These are phyloP conservation scores for Melitaea athalia DNA, from an alignment of 2,888 invertebrate genomes.

Conservation along the genomic window DNA sequence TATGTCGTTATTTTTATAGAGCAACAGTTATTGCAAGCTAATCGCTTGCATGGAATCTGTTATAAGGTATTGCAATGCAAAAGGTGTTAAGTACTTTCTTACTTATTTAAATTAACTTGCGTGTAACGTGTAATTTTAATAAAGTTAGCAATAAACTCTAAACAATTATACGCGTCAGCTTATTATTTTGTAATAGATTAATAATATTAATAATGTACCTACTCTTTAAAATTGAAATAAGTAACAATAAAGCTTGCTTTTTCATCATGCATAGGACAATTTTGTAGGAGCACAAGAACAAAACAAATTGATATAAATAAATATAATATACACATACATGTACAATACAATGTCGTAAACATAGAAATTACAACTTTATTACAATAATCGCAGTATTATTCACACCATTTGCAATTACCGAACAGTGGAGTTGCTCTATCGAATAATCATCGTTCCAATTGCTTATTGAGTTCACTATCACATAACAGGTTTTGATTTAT, in stretches of 20 bases:
- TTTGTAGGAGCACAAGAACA: too few relatives aligned
- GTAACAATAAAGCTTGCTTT: too few relatives aligned
- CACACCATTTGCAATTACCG: conserved; percentile 12
- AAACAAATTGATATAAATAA: too few relatives aligned
- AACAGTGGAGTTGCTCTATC: conserved; percentile 11
- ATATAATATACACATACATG: not conserved
- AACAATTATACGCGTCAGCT: not conserved
- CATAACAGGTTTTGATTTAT: conserved; percentile 34
- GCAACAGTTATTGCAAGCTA: not conserved
- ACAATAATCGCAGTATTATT: conserved; percentile 4
- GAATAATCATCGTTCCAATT: conserved; percentile 16
- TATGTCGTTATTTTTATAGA: conserved; percentile 4
- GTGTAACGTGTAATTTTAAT: not conserved
- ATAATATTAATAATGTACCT: too few relatives aligned
- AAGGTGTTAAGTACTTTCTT: not conserved
- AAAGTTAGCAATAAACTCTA: not conserved
- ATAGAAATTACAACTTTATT: not conserved
- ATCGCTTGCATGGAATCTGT: conserved; percentile 1
- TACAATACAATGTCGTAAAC: not conserved
- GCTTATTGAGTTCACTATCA: conserved; percentile 22
- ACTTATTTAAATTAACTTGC: not conserved
- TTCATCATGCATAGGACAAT: too few relatives aligned
- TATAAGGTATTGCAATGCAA: not conserved
- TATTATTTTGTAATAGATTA: not conserved
- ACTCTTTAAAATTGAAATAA: too few relatives aligned